Conservation (phyloP, 2,113 vertebrate genomes). For the Vulpes vulpes region DNA sequence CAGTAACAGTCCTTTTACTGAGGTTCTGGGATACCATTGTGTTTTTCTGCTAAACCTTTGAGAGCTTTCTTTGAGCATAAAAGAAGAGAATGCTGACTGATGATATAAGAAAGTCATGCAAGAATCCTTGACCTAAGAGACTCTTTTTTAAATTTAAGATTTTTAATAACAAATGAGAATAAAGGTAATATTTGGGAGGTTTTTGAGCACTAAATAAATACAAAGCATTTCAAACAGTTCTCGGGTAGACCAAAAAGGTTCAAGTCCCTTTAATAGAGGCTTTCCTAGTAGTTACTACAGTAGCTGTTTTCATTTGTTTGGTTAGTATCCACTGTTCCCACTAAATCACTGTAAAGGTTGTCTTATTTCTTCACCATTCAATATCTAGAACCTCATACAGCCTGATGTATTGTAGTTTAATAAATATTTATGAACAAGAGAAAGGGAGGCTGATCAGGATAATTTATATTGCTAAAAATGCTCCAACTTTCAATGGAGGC, state of each 20-base stretch:
- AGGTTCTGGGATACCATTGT: constrained; percentile 8
- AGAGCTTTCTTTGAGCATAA: constrained; percentile 28
- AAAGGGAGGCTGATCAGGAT: background rate
- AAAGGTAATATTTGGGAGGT: constrained; percentile 47
- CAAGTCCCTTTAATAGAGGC: background rate
- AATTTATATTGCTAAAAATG: constrained; percentile 13
- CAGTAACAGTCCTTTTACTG: background rate
- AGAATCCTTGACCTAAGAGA: background rate
- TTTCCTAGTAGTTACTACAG: constrained; percentile 27
- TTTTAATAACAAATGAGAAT: constrained; percentile 22
- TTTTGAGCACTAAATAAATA: constrained; percentile 44
- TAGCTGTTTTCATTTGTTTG: constrained; percentile 54
- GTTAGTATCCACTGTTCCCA: background rate
- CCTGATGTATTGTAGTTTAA: background rate
- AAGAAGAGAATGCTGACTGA: constrained; percentile 18
- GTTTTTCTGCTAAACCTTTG: constrained; percentile 10
- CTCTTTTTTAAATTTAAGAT: background rate
- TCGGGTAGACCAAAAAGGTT: background rate
- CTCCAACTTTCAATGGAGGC: background rate
- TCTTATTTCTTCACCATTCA: constrained; percentile 41
- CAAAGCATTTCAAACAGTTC: background rate
- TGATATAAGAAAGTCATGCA: constrained; percentile 20
- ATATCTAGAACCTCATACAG: background rate
- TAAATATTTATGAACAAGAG: background rate
- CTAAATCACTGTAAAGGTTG: constrained; percentile 2